These are phyloP conservation scores for Venustoraphidia nigricollis DNA, from an alignment of 2,888 invertebrate genomes.

Conservation along the genomic window DNA sequence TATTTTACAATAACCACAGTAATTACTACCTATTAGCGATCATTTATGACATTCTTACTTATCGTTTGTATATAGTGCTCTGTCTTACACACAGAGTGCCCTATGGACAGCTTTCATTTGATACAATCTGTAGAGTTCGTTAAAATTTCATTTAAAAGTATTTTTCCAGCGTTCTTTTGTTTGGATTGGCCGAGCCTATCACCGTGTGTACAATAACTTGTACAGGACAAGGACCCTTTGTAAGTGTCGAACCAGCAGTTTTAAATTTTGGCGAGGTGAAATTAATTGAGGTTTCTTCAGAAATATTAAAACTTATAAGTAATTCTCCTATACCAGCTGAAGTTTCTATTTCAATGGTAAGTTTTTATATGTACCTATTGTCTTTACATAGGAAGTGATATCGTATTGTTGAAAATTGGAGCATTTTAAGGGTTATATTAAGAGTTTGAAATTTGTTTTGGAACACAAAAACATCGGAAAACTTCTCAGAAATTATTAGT, in stretches of 20 bases:
- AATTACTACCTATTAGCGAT: too few relatives aligned
- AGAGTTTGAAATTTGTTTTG: too few relatives aligned
- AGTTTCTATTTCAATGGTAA: constrained; percentile 35
- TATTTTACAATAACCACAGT: too few relatives aligned
- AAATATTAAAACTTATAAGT: constrained; percentile 40
- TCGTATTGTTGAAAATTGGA: too few relatives aligned
- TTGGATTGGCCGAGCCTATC: background rate
- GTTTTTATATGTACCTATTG: constrained; percentile 9
- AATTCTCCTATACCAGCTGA: constrained; percentile 53
- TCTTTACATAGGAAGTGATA: background rate
- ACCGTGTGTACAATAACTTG: constrained; percentile 33
- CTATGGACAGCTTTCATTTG: too few relatives aligned
- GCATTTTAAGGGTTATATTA: too few relatives aligned
- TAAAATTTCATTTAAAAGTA: background rate
- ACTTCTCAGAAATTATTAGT: too few relatives aligned
- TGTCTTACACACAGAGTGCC: too few relatives aligned
- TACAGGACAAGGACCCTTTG: constrained; percentile 48
- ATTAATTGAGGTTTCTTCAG: constrained; percentile 34
- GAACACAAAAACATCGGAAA: too few relatives aligned
- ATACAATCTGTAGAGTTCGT: too few relatives aligned
- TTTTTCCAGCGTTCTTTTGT: background rate
- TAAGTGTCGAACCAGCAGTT: constrained; percentile 40
- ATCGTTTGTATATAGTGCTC: too few relatives aligned
- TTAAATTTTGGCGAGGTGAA: constrained; percentile 47
- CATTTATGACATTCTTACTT: too few relatives aligned